phyloP scores from a whole-genome alignment of 2,888 invertebrate species.

The Scrobipalpa atriplicella region DNA sequence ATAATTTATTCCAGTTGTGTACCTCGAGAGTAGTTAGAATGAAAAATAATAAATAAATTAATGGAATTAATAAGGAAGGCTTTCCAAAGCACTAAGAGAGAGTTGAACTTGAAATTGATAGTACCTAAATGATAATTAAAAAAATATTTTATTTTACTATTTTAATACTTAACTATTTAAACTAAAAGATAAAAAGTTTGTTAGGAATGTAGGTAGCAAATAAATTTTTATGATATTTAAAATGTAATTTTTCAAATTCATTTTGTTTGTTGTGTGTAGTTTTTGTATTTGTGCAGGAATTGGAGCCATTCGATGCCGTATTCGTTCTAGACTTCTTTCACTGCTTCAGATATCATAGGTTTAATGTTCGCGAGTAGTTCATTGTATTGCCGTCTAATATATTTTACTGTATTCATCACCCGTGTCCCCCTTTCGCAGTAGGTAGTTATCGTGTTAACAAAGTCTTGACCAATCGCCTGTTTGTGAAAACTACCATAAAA shows the following conservation, averaged over 20 bases:
- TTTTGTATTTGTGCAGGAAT: slow-evolving; percentile 38
- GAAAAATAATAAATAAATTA: slow-evolving; percentile 23
- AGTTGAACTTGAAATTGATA: slow-evolving; percentile 32
- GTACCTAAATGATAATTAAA: slow-evolving; percentile 35
- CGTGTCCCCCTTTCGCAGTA: neutral
- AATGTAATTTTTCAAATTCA: slow-evolving; percentile 27
- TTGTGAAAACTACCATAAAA: too few relatives aligned
- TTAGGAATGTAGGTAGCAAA: slow-evolving; percentile 68
- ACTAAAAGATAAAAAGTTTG: slow-evolving; percentile 42
- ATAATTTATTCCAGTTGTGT: neutral
- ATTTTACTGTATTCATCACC: neutral
- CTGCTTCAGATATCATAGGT: slow-evolving; percentile 34
- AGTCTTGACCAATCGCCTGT: too few relatives aligned
- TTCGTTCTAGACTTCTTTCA: slow-evolving; percentile 33
- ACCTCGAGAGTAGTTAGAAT: slow-evolving; percentile 33
- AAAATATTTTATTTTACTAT: slow-evolving; percentile 60
- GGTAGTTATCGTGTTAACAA: too few relatives aligned
- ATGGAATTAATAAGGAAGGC: slow-evolving; percentile 41
- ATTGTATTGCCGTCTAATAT: slow-evolving; percentile 29
- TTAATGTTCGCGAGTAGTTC: slow-evolving; percentile 31
- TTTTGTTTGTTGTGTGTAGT: slow-evolving; percentile 4
- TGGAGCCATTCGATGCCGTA: slow-evolving; percentile 41
- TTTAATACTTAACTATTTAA: slow-evolving; percentile 39
- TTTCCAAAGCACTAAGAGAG: slow-evolving; percentile 36
- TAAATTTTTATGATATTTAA: slow-evolving; percentile 55